phyloP scores from a whole-genome alignment of 2,113 vertebrate species.

The Athene noctua region DNA sequence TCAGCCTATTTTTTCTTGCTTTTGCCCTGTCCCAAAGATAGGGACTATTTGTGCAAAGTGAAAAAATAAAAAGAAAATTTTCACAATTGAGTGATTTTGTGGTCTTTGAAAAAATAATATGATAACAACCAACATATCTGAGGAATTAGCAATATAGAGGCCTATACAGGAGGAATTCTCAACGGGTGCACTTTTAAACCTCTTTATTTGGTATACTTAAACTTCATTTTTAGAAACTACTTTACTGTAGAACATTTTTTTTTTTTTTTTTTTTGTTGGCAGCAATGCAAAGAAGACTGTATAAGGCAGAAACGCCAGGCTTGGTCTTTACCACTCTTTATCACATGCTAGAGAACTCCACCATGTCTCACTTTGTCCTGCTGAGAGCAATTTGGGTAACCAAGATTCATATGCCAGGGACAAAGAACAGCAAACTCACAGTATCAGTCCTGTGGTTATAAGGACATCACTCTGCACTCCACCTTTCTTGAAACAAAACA shows the following conservation, averaged over 20 bases:
- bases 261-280: not conserved
- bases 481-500: not conserved
- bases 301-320: not conserved
- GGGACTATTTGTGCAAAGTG: not conserved
- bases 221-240: not conserved
- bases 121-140: not conserved
- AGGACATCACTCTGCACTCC: not conserved
- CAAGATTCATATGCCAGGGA: not conserved
- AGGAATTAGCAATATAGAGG: not conserved
- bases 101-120: not conserved
- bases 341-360: not conserved
- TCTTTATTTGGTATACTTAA: not conserved
- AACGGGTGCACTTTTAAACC: not conserved
- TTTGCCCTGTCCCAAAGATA: not conserved
- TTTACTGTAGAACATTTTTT: not conserved
- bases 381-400: not conserved
- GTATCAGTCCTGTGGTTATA: not conserved
- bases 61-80: not conserved
- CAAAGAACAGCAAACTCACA: not conserved
- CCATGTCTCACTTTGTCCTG: not conserved
- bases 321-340: not conserved
- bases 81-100: not conserved
- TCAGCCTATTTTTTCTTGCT: not conserved
- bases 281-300: not conserved
- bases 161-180: not conserved